These are phyloP conservation scores for Anabacerthia variegaticeps DNA, from an alignment of 2,797 vertebrate species.

Conservation along the genomic window DNA sequence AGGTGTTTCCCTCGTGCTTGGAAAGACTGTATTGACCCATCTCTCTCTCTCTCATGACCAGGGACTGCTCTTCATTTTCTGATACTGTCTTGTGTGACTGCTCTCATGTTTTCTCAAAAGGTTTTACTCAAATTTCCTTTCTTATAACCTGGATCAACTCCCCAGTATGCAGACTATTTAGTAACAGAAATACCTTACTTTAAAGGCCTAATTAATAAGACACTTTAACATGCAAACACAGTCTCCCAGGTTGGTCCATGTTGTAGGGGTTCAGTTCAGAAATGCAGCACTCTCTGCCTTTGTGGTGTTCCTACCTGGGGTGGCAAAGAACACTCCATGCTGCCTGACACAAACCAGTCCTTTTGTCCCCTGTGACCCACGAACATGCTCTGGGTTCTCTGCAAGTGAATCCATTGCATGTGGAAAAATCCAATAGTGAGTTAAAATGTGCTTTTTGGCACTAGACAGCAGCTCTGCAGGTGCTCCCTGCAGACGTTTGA, in stretches of 20 bases:
- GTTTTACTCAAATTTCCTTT: not conserved
- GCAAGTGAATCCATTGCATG: rapidly evolving
- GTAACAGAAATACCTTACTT: not conserved
- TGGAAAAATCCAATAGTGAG: rapidly evolving
- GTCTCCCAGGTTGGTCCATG: not conserved
- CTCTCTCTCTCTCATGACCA: not conserved
- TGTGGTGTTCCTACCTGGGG: not conserved
- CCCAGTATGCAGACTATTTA: not conserved
- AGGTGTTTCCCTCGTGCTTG: not conserved
- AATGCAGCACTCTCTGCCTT: not conserved
- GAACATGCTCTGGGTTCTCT: not conserved
- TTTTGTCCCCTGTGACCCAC: not conserved
- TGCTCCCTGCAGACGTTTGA: rapidly evolving
- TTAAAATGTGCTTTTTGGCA: not conserved
- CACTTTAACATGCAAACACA: not conserved
- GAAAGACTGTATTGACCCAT: rapidly evolving
- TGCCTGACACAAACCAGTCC: not conserved
- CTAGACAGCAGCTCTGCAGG: not conserved
- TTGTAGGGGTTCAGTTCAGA: not conserved
- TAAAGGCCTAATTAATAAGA: not conserved
- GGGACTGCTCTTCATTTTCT: not conserved
- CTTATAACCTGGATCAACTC: not conserved
- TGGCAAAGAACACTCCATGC: rapidly evolving
- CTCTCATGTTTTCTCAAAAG: not conserved
- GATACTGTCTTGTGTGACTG: rapidly evolving